Evolutionary conservation across 1,140 invertebrate genomes (phyloP), one percentile per base, ranked within the genome.

Genomic region (Drosophila azteca): DNA sequence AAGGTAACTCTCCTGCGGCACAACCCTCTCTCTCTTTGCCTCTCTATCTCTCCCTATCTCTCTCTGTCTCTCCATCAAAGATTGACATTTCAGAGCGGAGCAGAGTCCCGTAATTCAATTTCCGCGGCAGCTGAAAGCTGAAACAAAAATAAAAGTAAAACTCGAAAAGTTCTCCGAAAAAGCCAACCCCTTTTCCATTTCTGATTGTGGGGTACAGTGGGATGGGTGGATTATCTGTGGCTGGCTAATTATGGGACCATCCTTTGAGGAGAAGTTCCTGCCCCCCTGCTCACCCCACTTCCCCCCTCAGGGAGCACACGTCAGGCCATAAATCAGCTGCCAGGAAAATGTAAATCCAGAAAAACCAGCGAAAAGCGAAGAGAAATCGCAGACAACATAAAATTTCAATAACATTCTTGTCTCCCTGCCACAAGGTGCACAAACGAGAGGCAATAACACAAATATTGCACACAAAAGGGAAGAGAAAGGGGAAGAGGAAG

Each of bases 121-220:
- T 70, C 66, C 58, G 63, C 61, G 54, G 11, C n/a, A 45, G 35
- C 35, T 39, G 11, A 39, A 49, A 87, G 82, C 82, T 85, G 78
- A 85, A 85, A 85, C 82, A 85, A 85, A 85, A 85, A 85, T 85
- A 85, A 82, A 87, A 78, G 62, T 77, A 82, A 54, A 80, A 71
- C 57, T 31, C 59, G 68, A 52, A 87, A 87, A 85, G 82, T 85
- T 87, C 68, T 78, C 71, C 54, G 17, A 65, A 58, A 71, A 44
- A 78, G 78, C 46, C 78, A 82, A 87, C 83, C 82, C 82, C 73
- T 85, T 80, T 77, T 57, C 15, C n/a, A 24, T 39, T 67, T 29
- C 29, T 20, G 35, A 39, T 13, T 2, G 20, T n/a, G 24, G 29
- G 13, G 15, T 39, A 20, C 48, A 48, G 45, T 39, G 39, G 31